A percentile compares a stretch with the other conserved stretches of the same genome.
phyloP scores from a whole-genome alignment of 2,113 vertebrate genomes.

The Hippocampus barbouri region DNA sequence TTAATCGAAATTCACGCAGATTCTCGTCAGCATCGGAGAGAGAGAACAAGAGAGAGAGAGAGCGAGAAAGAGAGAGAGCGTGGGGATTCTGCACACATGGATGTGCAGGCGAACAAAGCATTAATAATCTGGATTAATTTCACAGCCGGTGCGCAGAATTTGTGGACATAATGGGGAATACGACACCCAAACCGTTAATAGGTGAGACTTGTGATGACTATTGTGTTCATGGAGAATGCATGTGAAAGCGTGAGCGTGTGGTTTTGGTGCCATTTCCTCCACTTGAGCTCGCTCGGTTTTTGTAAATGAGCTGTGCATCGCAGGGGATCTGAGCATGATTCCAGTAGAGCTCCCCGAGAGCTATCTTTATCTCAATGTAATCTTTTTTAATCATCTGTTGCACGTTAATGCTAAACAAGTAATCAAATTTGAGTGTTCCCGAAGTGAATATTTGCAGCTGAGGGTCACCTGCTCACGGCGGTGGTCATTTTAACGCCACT shows the following conservation, averaged over 20 bases:
- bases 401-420: neutral
- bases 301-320: slow-evolving; percentile 49
- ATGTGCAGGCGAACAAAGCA: slow-evolving; percentile 56
- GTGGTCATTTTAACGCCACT: neutral
- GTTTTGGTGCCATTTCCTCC: slow-evolving; percentile 26
- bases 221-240: slow-evolving; percentile 4
- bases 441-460: neutral
- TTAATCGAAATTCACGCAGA: slow-evolving; percentile 17
- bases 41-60: no score
- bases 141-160: slow-evolving; percentile 59
- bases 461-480: neutral
- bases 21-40: neutral
- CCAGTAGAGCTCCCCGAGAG: neutral
- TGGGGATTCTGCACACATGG: slow-evolving; percentile 52
- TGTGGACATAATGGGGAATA: slow-evolving; percentile 75
- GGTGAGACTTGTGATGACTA: slow-evolving; percentile 58
- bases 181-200: slow-evolving; percentile 74
- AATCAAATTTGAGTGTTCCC: neutral
- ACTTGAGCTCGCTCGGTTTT: slow-evolving; percentile 29
- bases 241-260: slow-evolving; percentile 34
- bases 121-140: slow-evolving; percentile 60
- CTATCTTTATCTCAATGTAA: neutral
- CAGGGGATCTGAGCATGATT: slow-evolving; percentile 51
- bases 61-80: slow-evolving; percentile 9
- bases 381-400: neutral